phyloP scores from a whole-genome alignment of 2,888 invertebrate species.

The Sericinus montela region DNA sequence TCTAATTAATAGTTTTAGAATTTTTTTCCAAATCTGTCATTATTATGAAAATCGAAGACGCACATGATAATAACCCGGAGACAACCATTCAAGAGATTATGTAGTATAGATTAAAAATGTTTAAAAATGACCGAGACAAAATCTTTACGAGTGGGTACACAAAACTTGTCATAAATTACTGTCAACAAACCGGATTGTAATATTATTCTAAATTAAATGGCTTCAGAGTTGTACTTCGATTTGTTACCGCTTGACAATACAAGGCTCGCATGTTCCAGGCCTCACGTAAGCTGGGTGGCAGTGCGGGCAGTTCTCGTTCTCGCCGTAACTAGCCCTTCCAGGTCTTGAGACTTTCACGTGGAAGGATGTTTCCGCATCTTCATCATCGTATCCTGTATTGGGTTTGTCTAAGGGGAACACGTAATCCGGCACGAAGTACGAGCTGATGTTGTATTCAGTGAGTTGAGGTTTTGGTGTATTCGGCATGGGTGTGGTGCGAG shows the following conservation, averaged over 20 bases:
- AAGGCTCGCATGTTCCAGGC: conserved; percentile 83
- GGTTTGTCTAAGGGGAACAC: conserved; percentile 79
- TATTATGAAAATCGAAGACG: too few relatives aligned
- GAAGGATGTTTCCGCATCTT: conserved; percentile 80
- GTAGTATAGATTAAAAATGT: too few relatives aligned
- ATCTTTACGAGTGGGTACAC: too few relatives aligned
- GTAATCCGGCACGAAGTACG: conserved; percentile 81
- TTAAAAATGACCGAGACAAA: too few relatives aligned
- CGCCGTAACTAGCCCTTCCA: conserved; percentile 72
- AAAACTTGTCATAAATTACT: too few relatives aligned
- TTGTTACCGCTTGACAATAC: conserved; percentile 74
- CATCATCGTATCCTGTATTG: conserved; percentile 78
- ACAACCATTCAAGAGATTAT: too few relatives aligned
- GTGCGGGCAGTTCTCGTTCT: conserved; percentile 81
- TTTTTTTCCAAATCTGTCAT: too few relatives aligned
- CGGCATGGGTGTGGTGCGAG: conserved; percentile 47
- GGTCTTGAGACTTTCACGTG: conserved; percentile 74
- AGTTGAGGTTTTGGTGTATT: conserved; percentile 45
- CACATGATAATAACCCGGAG: too few relatives aligned
- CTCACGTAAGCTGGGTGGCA: conserved; percentile 81
- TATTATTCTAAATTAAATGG: conserved; percentile 4
- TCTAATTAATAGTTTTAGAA: too few relatives aligned
- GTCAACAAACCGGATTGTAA: neutral
- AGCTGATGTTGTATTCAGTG: conserved; percentile 78
- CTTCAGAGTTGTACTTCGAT: neutral